phyloP scores from a whole-genome alignment of 2,888 invertebrate species.

The Drosophila quinaria region DNA sequence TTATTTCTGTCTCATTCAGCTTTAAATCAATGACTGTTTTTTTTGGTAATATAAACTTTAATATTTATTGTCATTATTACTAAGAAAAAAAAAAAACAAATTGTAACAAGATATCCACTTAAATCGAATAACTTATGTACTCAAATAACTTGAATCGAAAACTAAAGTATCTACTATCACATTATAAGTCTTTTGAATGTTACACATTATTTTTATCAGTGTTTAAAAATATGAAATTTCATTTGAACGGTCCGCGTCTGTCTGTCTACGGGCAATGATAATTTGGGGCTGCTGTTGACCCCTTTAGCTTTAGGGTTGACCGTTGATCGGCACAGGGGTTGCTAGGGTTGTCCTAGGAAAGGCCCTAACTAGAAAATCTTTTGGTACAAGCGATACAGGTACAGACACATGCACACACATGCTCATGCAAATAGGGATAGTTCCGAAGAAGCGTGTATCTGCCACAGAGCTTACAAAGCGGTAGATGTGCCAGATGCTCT shows the following conservation, averaged over 20 bases:
- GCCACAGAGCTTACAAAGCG: constrained; percentile 6
- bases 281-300: constrained; percentile 50
- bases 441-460: neutral
- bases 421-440: neutral
- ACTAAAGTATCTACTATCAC: neutral
- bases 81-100: too few species aligned
- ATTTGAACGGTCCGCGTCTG: constrained; percentile 14
- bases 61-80: too few species aligned
- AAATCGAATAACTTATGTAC: too few species aligned
- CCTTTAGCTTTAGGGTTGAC: constrained; percentile 55
- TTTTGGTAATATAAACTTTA: too few species aligned
- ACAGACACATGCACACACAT: neutral
- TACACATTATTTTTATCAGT: neutral
- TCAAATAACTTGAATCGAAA: neutral
- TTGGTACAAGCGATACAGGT: neutral
- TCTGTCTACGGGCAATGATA: constrained; percentile 25
- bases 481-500: constrained; percentile 7
- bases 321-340: constrained; percentile 49
- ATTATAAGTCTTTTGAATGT: neutral
- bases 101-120: neutral
- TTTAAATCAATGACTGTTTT: too few species aligned
- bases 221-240: constrained; percentile 16
- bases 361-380: neutral
- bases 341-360: constrained; percentile 16
- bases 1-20: too few species aligned